phyloP scores from a whole-genome alignment of 92 coral and sea anemone genomes.

The Pocillopora grandis region DNA sequence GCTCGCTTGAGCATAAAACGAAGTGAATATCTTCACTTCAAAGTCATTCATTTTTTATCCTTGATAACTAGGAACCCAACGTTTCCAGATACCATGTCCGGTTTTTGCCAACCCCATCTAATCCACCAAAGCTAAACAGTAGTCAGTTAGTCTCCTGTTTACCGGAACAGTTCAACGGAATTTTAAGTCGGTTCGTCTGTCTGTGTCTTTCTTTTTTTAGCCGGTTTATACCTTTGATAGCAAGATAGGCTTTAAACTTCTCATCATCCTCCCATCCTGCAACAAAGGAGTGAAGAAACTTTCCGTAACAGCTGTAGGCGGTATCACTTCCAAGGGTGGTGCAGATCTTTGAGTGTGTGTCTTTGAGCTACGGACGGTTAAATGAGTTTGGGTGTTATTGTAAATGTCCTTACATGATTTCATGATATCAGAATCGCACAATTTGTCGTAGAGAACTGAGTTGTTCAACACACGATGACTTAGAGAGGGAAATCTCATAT shows the following conservation, averaged over 20 bases:
- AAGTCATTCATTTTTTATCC: no score
- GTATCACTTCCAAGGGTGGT: conserved; percentile 86
- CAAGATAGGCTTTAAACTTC: conserved; percentile 84
- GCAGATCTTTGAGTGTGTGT: conserved; percentile 88
- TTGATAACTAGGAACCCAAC: no score
- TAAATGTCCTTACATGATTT: no score
- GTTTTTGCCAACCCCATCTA: no score
- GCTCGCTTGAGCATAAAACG: no score
- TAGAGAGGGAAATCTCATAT: no score
- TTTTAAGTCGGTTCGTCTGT: neutral
- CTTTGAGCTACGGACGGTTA: conserved; percentile 61
- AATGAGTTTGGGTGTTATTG: neutral
- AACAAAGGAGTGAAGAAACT: conserved; percentile 90
- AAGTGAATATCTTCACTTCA: no score
- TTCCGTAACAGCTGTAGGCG: conserved; percentile 98
- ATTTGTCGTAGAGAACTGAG: no score
- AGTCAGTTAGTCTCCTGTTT: neutral
- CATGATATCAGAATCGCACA: neutral
- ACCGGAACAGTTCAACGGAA: neutral
- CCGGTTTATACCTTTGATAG: conserved; percentile 81
- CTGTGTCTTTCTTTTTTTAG: neutral
- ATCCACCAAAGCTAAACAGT: no score
- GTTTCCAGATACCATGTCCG: no score
- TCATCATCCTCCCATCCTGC: conserved; percentile 99
- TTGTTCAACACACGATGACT: no score